A percentile compares a stretch with the other conserved stretches of the same genome.
Evolutionary conservation across 2,113 vertebrate genomes (phyloP).

Genomic region (Takifugu bimaculatus): DNA sequence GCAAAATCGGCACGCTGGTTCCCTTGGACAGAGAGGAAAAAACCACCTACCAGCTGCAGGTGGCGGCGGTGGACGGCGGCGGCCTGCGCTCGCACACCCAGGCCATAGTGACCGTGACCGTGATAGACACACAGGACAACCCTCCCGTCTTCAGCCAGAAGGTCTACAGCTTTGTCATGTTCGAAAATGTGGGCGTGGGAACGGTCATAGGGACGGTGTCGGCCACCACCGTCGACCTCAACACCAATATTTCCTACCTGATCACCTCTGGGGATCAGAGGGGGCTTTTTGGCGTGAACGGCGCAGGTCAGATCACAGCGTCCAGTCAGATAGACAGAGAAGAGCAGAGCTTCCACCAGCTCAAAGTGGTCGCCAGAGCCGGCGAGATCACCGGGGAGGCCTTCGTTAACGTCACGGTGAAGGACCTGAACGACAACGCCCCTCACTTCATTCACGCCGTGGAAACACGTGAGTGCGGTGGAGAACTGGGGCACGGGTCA

Average conservation of each 20-base stretch:
- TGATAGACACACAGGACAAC: slow-evolving; percentile 94
- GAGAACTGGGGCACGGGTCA: slow-evolving; percentile 95
- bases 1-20: slow-evolving; percentile 85
- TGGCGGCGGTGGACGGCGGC: slow-evolving; percentile 87
- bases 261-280: slow-evolving; percentile 91
- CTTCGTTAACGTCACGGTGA: slow-evolving; percentile 90
- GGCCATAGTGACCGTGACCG: slow-evolving; percentile 92
- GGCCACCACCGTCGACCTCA: slow-evolving; percentile 89
- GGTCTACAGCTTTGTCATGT: slow-evolving; percentile 93
- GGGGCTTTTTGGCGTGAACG: slow-evolving; percentile 84
- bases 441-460: slow-evolving; percentile 85
- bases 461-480: slow-evolving; percentile 88
- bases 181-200: slow-evolving; percentile 88
- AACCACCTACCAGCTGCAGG: slow-evolving; percentile 89
- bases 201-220: slow-evolving; percentile 88
- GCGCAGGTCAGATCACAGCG: slow-evolving; percentile 83
- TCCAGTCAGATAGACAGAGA: slow-evolving; percentile 88
- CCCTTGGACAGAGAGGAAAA: slow-evolving; percentile 92
- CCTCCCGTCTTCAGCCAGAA: slow-evolving; percentile 88
- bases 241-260: slow-evolving; percentile 92
- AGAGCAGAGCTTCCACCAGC: slow-evolving; percentile 89
- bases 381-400: slow-evolving; percentile 88
- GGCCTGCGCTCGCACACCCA: slow-evolving; percentile 83
- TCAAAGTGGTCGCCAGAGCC: slow-evolving; percentile 89
- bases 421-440: slow-evolving; percentile 94